These are phyloP conservation scores for Myotis pilosus DNA, from an alignment of 2,797 vertebrate genomes.

Conservation along the genomic window DNA sequence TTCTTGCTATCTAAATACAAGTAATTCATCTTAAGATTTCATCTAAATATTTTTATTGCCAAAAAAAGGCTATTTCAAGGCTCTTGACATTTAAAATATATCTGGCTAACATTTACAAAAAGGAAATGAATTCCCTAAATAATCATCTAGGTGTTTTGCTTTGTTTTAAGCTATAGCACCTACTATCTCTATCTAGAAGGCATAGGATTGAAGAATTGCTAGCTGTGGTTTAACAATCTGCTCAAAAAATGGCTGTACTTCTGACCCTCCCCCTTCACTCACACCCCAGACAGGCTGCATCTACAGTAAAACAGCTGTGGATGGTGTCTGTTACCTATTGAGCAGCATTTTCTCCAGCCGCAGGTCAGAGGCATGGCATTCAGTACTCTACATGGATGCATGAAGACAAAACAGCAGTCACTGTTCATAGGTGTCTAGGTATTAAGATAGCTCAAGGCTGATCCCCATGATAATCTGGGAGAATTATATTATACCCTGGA, in stretches of 20 bases:
- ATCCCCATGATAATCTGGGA: constrained; percentile 78
- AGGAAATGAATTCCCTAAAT: not conserved
- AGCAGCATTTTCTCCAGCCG: constrained; percentile 76
- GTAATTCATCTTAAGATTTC: not conserved
- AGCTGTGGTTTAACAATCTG: constrained; percentile 11
- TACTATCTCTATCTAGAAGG: not conserved
- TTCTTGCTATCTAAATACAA: not conserved
- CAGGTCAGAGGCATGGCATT: constrained; percentile 33
- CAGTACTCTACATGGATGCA: not conserved
- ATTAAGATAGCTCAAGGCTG: constrained; percentile 79
- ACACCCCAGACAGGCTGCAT: not conserved
- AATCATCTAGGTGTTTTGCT: not conserved
- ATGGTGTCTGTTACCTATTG: constrained; percentile 77
- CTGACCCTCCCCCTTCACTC: not conserved
- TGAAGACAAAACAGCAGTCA: constrained; percentile 56
- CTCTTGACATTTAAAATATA: not conserved
- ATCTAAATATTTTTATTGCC: not conserved
- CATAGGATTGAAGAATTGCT: constrained; percentile 38
- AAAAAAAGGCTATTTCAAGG: not conserved
- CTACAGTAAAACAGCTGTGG: not conserved
- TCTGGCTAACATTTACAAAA: not conserved
- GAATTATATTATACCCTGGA: constrained; percentile 74
- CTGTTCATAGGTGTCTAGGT: constrained; percentile 68
- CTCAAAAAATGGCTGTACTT: constrained; percentile 23
- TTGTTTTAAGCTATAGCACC: not conserved